Evolutionary conservation across 1,140 invertebrate genomes (phyloP), one percentile per base, ranked within the genome.

Genomic region (Maconellicoccus hirsutus): DNA sequence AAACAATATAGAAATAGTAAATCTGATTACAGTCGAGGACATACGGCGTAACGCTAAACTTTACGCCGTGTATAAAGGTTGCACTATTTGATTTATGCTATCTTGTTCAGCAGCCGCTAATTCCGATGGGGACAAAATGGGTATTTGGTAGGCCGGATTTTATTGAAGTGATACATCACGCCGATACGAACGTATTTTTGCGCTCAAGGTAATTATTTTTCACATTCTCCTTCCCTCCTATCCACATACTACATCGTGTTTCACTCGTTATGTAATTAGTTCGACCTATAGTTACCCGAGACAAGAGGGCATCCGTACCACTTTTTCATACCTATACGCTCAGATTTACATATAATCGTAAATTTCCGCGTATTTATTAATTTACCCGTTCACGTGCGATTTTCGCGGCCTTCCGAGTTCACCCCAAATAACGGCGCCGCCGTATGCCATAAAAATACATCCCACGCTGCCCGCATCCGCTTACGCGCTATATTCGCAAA

Each of bases 21-120:
- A 52, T 52, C 42, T 52, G 42, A 52, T 52, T 52, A 52, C 16
- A 52, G 42, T 52, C 42, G 42, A 52, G 42, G 42, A 52, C 42
- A 52, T 52, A 52, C 42, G 42, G 42, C n/a, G n/a, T 16, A 16
- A 3, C n/a, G 42, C 29, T 33, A 33, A 33, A 52, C 42, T 52
- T 52, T 19, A 6, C 42, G n/a, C 42, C 42, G 42, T 14, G 42
- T 33, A 33, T 33, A 33, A 33, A 33, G 29, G 29, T 33, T 33
- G 12, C 42, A 19, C 42, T 14, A 16, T 52, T 52, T 52, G 42
- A 52, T 52, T 52, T 52, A 52, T 52, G 42, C 42, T 52, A 52
- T 52, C 42, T 52, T 33, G 4, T 52, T 52, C 42, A 19, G 42
- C 42, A 19, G 42, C 6, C 33, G 33, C 33, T 52, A 52, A 52